These are phyloP conservation scores for Lepus oiostolus DNA, from an alignment of 2,797 vertebrate species.

Conservation along the genomic window DNA sequence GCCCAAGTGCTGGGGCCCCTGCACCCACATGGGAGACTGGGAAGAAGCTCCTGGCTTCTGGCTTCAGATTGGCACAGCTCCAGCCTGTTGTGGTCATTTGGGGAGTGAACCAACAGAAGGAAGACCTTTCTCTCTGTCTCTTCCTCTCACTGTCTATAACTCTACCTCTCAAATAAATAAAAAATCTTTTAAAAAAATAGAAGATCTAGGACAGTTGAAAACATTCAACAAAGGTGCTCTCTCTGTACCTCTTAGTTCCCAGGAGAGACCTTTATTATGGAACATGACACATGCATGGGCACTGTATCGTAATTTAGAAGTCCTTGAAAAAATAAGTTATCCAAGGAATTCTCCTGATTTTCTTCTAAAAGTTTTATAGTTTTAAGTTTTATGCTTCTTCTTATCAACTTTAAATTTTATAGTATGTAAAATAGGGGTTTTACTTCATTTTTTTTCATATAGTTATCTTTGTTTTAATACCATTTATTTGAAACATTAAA, in stretches of 20 bases:
- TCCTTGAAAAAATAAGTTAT: not conserved
- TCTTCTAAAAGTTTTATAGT: constrained; percentile 1
- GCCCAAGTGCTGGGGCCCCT: no score
- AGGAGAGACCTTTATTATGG: not conserved
- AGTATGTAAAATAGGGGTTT: not conserved
- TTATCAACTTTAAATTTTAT: constrained; percentile 26
- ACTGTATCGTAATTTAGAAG: not conserved
- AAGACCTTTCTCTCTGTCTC: no score
- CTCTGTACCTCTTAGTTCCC: not conserved
- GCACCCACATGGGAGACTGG: no score
- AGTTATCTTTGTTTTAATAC: not conserved
- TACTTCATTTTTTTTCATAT: not conserved
- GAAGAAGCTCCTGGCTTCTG: no score
- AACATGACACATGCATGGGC: no score
- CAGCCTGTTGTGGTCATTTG: no score
- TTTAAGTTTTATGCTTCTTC: not conserved
- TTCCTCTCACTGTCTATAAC: no score
- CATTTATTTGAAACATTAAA: constrained; percentile 39
- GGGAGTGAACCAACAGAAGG: no score
- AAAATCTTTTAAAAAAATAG: not conserved
- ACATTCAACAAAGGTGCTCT: not conserved
- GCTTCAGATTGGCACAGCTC: no score
- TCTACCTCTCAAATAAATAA: no score
- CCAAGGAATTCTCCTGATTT: not conserved
- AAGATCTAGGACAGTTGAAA: not conserved